Evolutionary conservation across 92 coral and sea anemone species (phyloP), one percentile per base, ranked within the genome.

Genomic region (Epizoanthus stellaris): DNA sequence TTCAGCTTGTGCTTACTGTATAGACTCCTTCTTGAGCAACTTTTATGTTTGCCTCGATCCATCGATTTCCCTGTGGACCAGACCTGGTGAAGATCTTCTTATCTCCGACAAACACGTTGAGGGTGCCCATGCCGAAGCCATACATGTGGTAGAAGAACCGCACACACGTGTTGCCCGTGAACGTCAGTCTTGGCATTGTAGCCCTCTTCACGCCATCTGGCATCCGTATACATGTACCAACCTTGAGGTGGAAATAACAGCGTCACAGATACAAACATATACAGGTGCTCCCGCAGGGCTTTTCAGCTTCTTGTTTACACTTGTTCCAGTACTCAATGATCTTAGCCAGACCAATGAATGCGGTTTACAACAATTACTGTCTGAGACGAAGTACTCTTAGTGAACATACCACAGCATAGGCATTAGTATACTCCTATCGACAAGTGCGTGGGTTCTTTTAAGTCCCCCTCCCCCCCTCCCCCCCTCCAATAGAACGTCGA

Each of bases 121-220:
- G 40, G 34, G 77, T 73, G 3, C 77, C 77, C 61, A 73, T 21
- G 23, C 36, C 15, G 61, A 2, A 10, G 12, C 77, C 77, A 52
- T n/a, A 73, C 77, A 73, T 73, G 77, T 73, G 77, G 62, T 73
- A 73, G 77, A 73, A 73, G 13, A 73, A 73, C 38, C 40, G 16
- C 23, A 73, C 58, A 38, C 62, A 20, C 6, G 77, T 73, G 77
- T 17, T 47, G 61, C 61, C 61, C 4, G 59, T 21, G 30, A 73
- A 73, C 19, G 5, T 73, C 20, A 73, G 14, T 1, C 77, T 73
- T 73, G 6, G 77, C 77, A 12, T 47, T 73, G 30, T 73, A 57
- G 5, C 60, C 77, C 10, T n/a, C 9, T 5, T 21, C 59, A 49
- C 77, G 77, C 0, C 36, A 59, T 20, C 36, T 6, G 3, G 77